These are phyloP conservation scores for Micoletzkya japonica DNA, from an alignment of 2,888 invertebrate genomes.

Conservation along the genomic window DNA sequence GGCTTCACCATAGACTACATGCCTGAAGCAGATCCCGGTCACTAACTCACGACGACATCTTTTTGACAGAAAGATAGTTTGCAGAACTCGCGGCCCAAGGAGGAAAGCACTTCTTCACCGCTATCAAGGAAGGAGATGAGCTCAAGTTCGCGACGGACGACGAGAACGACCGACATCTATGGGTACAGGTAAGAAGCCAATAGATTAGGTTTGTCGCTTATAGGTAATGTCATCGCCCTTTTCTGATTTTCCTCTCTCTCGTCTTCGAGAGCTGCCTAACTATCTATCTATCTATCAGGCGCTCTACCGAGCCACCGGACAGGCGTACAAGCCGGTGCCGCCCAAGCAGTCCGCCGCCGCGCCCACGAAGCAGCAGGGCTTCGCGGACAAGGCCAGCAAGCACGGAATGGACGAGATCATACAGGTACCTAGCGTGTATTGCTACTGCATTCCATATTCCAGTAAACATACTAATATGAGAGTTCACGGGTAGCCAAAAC, in stretches of 20 bases:
- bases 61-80: conserved; percentile 37
- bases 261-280: background rate
- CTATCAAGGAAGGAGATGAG: conserved; percentile 89
- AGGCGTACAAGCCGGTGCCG: conserved; percentile 97
- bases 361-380: conserved; percentile 58
- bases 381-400: conserved; percentile 84
- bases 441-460: no score
- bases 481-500: no score
- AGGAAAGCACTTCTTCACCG: conserved; percentile 93
- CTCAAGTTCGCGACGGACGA: conserved; percentile 93
- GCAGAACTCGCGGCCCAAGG: conserved; percentile 79
- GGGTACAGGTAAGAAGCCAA: conserved; percentile 78
- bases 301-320: conserved; percentile 97
- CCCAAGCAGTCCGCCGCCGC: conserved; percentile 69
- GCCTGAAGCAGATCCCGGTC: conserved; percentile 86
- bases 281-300: conserved; percentile 68
- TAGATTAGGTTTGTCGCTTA: background rate
- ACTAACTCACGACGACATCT: conserved; percentile 37
- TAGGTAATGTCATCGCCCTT: background rate
- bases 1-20: conserved; percentile 99
- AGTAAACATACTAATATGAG: no score
- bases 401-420: conserved; percentile 99
- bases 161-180: conserved; percentile 94
- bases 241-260: background rate
- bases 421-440: conserved; percentile 29